These are phyloP conservation scores for Collichthys lucidus DNA, from an alignment of 2,113 vertebrate genomes.

Conservation along the genomic window DNA sequence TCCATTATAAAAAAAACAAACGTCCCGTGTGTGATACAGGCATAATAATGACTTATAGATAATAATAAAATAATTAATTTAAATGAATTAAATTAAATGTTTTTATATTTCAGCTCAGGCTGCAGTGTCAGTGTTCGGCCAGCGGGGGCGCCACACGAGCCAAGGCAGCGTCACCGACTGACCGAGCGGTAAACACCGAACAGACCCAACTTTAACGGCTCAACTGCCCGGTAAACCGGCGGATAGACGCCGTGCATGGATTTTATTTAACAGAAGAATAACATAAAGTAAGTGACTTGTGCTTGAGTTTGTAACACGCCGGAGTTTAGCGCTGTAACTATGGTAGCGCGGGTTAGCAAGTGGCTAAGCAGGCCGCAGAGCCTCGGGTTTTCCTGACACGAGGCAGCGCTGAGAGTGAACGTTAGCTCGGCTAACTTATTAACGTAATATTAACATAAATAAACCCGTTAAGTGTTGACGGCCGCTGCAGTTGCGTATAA, in stretches of 20 bases:
- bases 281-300: background rate
- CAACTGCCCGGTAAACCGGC: background rate
- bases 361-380: conserved; percentile 70
- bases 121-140: conserved; percentile 12
- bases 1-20: too few species aligned
- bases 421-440: too few species aligned
- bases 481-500: too few species aligned
- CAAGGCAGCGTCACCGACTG: too few species aligned
- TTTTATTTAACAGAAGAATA: background rate
- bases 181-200: background rate
- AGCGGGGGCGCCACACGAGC: conserved; percentile 1
- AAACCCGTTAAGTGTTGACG: too few species aligned
- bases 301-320: fast-evolving
- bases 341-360: background rate
- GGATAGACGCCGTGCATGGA: background rate
- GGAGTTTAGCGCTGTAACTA: background rate
- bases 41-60: too few species aligned
- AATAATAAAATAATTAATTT: too few species aligned
- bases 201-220: background rate
- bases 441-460: too few species aligned
- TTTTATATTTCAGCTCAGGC: fast-evolving
- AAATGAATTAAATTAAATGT: background rate
- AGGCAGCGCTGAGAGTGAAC: too few species aligned
- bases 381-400: conserved; percentile 71
- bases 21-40: too few species aligned